Evolutionary conservation across 1,140 invertebrate genomes (phyloP), one percentile per base, ranked within the genome.

Genomic region (Drosophila baimaii): DNA sequence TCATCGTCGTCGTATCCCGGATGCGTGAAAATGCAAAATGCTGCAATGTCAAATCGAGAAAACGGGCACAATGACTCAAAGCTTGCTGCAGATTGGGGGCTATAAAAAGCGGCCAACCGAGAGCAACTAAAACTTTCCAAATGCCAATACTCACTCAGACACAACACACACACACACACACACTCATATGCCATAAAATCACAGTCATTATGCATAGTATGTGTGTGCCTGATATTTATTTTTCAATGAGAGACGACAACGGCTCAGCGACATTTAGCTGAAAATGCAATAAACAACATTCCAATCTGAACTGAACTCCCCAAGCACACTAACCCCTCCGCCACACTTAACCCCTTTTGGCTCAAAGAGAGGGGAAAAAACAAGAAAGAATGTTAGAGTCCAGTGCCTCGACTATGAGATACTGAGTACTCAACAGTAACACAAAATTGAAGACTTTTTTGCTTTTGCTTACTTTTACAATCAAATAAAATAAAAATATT

Each of bases 211-310:
- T 85, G 82, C 78, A 86, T 74, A 81, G 69, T 56, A 44, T 71
- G 64, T 61, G 19, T 27, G 35, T 31, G 25, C n/a, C 52, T 41
- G 47, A 55, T 72, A 54, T 39, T 59, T 62, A 25, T 68, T 69
- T 57, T 81, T 65, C 64, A 83, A 66, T 75, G 64, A 77, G 41
- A 73, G 81, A 65, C 65, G 75, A 74, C 64, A 64, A 35, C 56
- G 49, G 15, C 54, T 44, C 72, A 44, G 47, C 81, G 81, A 77
- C 81, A 84, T 80, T 84, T 85, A 84, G 63, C 72, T 79, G 59
- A 80, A 68, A 84, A 84, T 85, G 81, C 81, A 85, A 85, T 85
- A 86, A 85, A 85, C 82, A 86, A 75, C 82, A 85, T 85, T 86
- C 82, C 81, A 81, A 86, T 78, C 78, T 71, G 70, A 77, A 75